Evolutionary conservation across 2,113 vertebrate species (phyloP).

Genomic region (Leptodactylus fuscus): DNA sequence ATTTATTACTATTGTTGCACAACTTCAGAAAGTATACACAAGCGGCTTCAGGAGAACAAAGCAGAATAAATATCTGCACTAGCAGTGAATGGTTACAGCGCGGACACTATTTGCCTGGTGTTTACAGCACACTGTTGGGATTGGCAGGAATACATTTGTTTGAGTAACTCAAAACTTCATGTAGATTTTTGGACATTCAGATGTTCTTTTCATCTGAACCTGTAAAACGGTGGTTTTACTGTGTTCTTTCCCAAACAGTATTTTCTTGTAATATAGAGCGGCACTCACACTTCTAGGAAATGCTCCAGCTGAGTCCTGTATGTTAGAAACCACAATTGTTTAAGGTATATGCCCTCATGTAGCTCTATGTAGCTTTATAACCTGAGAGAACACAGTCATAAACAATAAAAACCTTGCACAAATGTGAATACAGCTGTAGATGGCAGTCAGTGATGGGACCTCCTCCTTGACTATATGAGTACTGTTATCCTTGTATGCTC

Average conservation of each 20-base stretch:
- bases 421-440: too few species aligned
- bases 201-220: not conserved
- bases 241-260: not conserved
- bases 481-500: too few species aligned
- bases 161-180: not conserved
- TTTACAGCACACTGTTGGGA: not conserved
- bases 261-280: not conserved
- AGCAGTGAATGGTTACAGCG: not conserved
- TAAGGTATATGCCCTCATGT: not conserved
- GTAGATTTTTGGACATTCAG: not conserved
- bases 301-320: not conserved
- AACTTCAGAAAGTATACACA: not conserved
- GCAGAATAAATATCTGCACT: not conserved
- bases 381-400: too few species aligned
- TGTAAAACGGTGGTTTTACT: not conserved
- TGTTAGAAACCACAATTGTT: not conserved
- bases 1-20: slow-evolving; percentile 6
- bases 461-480: too few species aligned
- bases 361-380: too few species aligned
- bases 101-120: not conserved
- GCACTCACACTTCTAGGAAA: not conserved
- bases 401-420: too few species aligned
- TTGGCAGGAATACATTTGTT: not conserved
- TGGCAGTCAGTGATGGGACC: too few species aligned
- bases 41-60: slow-evolving; percentile 18